Evolutionary conservation across 2,888 invertebrate species (phyloP).

Genomic region (Leucophenga montana): DNA sequence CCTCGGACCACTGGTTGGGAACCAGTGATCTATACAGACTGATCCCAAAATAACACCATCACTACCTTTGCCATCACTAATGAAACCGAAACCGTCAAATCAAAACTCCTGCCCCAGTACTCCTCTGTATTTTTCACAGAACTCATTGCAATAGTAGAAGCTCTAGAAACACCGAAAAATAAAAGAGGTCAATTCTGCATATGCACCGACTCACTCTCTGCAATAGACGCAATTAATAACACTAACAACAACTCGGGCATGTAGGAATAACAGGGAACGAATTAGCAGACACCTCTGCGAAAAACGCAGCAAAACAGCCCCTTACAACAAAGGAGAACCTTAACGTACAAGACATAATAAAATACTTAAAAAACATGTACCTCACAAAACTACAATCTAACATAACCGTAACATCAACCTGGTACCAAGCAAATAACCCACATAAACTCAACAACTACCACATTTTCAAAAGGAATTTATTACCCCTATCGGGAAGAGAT

Average conservation of each 20-base stretch:
- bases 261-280: slow-evolving; percentile 9
- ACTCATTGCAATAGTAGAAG: slow-evolving; percentile 11
- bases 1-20: too few relatives aligned
- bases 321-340: too few relatives aligned
- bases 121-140: slow-evolving; percentile 24
- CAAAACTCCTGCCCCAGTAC: slow-evolving; percentile 16
- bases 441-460: too few relatives aligned
- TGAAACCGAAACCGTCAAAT: slow-evolving; percentile 11
- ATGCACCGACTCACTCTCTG: slow-evolving; percentile 28
- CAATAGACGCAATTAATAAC: slow-evolving; percentile 26
- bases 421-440: too few relatives aligned
- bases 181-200: slow-evolving; percentile 15
- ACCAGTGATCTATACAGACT: slow-evolving; percentile 27
- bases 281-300: not conserved
- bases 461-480: too few relatives aligned
- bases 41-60: slow-evolving; percentile 7
- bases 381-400: too few relatives aligned
- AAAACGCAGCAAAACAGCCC: too few relatives aligned
- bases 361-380: too few relatives aligned
- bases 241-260: slow-evolving; percentile 24
- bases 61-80: not conserved
- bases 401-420: too few relatives aligned
- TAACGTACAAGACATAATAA: too few relatives aligned
- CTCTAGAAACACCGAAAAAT: not conserved
- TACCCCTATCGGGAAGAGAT: too few relatives aligned